These are phyloP conservation scores for Crotalus horridus DNA, from an alignment of 2,113 vertebrate genomes.

Conservation along the genomic window DNA sequence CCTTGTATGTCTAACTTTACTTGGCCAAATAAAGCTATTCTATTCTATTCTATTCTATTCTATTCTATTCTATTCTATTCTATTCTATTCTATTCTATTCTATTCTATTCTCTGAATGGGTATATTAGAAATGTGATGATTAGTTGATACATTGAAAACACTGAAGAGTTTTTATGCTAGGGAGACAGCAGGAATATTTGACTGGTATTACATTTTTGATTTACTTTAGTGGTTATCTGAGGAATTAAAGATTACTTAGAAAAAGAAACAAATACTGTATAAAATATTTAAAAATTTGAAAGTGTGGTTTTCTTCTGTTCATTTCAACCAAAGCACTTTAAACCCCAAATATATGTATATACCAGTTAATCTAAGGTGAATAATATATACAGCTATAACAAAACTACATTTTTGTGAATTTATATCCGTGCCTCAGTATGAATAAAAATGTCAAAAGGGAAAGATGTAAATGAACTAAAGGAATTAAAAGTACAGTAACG, in stretches of 20 bases:
- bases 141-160: slow-evolving; percentile 18
- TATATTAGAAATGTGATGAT: background rate
- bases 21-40: background rate
- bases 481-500: background rate
- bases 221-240: background rate
- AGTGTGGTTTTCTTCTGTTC: slow-evolving; percentile 26
- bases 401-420: background rate
- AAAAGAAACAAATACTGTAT: background rate
- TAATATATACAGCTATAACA: background rate
- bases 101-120: background rate
- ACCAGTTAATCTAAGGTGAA: background rate
- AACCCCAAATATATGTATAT: background rate
- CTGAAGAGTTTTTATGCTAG: slow-evolving; percentile 19
- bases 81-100: background rate
- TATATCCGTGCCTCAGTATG: background rate
- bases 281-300: background rate
- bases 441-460: background rate
- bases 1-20: background rate
- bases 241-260: background rate
- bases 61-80: background rate
- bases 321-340: background rate
- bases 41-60: background rate
- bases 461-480: background rate
- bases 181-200: slow-evolving; percentile 33
- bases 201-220: slow-evolving; percentile 1